phyloP scores from a whole-genome alignment of 2,113 vertebrate genomes.

The Lathamus discolor region DNA sequence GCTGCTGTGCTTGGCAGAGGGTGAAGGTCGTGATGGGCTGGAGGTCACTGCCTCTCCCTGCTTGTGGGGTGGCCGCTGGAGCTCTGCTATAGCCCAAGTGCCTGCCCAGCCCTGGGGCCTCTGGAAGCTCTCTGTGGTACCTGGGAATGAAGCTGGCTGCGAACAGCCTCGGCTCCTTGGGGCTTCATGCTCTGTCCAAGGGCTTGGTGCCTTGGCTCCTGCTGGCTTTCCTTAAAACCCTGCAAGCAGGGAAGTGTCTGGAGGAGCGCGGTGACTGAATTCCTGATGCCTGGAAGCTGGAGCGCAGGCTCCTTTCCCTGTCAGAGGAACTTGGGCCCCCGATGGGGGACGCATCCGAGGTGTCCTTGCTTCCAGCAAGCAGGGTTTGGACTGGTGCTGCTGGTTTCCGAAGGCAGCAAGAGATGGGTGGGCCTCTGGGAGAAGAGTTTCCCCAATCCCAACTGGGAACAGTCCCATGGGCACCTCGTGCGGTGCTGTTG shows the following conservation, averaged over 20 bases:
- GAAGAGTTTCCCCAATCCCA: not conserved
- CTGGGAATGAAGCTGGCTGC: not conserved
- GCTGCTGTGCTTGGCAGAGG: not conserved
- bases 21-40: not conserved
- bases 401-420: not conserved
- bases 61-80: not conserved
- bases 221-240: not conserved
- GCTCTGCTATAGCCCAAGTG: not conserved
- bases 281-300: fast-evolving
- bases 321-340: not conserved
- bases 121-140: not conserved
- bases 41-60: not conserved
- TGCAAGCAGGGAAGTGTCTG: not conserved
- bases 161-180: not conserved
- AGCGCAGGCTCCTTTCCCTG: not conserved
- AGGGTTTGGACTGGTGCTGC: not conserved
- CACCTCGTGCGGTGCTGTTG: not conserved
- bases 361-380: not conserved
- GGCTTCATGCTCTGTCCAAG: not conserved
- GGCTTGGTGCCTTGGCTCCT: not conserved
- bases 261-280: fast-evolving
- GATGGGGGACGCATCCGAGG: not conserved
- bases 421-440: too few relatives aligned
- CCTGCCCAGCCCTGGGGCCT: not conserved
- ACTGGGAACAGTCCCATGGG: fast-evolving